phyloP scores from a whole-genome alignment of 2,797 vertebrate genomes.

The Babyrousa celebensis region DNA sequence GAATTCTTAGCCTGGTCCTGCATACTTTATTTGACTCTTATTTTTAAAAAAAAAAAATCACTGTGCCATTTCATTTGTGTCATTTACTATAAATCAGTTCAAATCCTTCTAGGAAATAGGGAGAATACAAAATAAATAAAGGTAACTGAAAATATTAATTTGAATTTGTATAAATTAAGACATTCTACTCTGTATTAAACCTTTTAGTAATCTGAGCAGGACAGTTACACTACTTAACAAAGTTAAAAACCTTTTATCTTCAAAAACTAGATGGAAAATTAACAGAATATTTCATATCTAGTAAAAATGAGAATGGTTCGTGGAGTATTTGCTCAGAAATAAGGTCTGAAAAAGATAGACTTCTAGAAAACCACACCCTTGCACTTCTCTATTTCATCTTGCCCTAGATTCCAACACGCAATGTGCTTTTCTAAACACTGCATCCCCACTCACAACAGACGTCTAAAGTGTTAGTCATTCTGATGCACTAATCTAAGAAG shows the following conservation, averaged over 20 bases:
- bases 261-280: constrained; percentile 34
- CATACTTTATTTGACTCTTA: neutral
- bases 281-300: neutral
- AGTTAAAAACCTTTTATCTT: constrained; percentile 6
- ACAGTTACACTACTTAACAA: neutral
- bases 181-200: constrained; percentile 6
- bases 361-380: neutral
- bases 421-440: constrained; percentile 40
- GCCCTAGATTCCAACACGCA: constrained; percentile 14
- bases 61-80: constrained; percentile 38
- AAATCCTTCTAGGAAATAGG: constrained; percentile 49
- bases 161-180: constrained; percentile 11
- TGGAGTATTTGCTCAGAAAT: constrained; percentile 42
- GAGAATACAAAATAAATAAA: constrained; percentile 51
- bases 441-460: neutral
- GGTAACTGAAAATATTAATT: neutral
- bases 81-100: constrained; percentile 51
- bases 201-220: neutral
- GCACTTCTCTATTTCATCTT: constrained; percentile 24
- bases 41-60: constrained; percentile 32
- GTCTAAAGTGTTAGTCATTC: neutral
- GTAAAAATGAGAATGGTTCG: constrained; percentile 10
- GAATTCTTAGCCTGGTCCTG: constrained; percentile 44
- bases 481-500: neutral
- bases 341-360: constrained; percentile 17